Percentiles rank a stretch among this genome's conserved stretches.
These are phyloP conservation scores for Nycteola revayana DNA, from an alignment of 2,888 invertebrate species.

Conservation along the genomic window DNA sequence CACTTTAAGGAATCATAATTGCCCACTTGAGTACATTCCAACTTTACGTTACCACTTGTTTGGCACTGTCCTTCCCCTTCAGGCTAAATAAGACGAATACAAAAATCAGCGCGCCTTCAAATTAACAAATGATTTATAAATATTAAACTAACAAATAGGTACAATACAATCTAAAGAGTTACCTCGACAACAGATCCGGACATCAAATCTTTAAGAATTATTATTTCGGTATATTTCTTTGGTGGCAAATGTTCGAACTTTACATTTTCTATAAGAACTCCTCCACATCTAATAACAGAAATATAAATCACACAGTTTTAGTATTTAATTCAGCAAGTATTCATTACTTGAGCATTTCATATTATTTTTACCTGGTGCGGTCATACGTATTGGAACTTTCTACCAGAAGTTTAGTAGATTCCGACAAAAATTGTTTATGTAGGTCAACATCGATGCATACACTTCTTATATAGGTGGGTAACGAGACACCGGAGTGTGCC, in stretches of 20 bases:
- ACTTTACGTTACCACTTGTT: not conserved
- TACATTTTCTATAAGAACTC: not conserved
- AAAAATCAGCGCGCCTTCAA: not conserved
- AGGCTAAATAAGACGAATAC: not conserved
- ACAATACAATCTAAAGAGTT: conserved; percentile 17
- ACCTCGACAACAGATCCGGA: no score
- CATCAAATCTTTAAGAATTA: no score
- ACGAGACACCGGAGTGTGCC: conserved; percentile 79
- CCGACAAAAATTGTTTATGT: conserved; percentile 18
- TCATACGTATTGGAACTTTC: no score
- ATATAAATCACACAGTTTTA: not conserved
- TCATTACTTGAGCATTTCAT: not conserved
- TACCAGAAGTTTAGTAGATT: no score
- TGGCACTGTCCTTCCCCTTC: not conserved
- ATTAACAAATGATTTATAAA: not conserved
- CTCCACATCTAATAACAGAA: not conserved
- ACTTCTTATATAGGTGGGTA: conserved; percentile 74
- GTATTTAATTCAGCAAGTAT: not conserved
- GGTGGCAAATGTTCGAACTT: not conserved
- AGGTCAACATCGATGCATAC: conserved; percentile 25
- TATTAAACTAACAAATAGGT: not conserved
- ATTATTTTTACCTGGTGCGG: not conserved
- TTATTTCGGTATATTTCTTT: no score
- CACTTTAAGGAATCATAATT: not conserved
- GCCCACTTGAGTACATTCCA: not conserved